A percentile compares a stretch with the other conserved stretches of the same genome.
phyloP scores from a whole-genome alignment of 2,797 vertebrate species.

The Xyrichtys novacula region DNA sequence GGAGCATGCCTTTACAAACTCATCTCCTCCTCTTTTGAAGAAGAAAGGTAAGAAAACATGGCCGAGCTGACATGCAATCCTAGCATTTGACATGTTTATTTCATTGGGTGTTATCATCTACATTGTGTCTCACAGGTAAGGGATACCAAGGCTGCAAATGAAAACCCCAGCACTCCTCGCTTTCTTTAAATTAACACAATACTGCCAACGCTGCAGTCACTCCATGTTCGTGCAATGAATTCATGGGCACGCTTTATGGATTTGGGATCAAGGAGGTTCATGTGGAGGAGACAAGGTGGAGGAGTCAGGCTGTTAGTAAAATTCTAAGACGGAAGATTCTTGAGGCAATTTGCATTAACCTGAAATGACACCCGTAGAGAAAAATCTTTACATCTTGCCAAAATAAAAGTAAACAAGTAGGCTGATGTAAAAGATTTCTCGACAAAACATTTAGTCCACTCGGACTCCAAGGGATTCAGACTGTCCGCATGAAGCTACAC shows the following conservation, averaged over 20 bases:
- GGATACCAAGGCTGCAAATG: conserved; percentile 35
- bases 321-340: conserved; percentile 1
- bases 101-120: conserved; percentile 55
- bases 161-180: neutral
- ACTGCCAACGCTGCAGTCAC: neutral
- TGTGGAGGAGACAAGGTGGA: neutral
- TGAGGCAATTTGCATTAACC: conserved; percentile 13
- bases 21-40: conserved; percentile 12
- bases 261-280: conserved; percentile 21
- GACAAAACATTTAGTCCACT: conserved; percentile 25
- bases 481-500: conserved; percentile 23
- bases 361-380: conserved; percentile 2
- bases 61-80: conserved; percentile 45
- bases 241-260: conserved; percentile 44
- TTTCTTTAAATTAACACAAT: conserved; percentile 46
- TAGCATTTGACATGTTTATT: conserved; percentile 70
- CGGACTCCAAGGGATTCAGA: conserved; percentile 30
- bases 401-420: conserved; percentile 2
- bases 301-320: conserved; percentile 18
- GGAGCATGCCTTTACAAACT: conserved; percentile 27
- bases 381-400: neutral
- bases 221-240: conserved; percentile 54
- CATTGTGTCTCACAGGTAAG: conserved; percentile 50
- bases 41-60: conserved; percentile 26
- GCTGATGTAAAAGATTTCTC: neutral